A percentile compares a stretch with the other conserved stretches of the same genome.
These are phyloP conservation scores for Rhinichthys klamathensis DNA, from an alignment of 2,113 vertebrate species.

Conservation along the genomic window DNA sequence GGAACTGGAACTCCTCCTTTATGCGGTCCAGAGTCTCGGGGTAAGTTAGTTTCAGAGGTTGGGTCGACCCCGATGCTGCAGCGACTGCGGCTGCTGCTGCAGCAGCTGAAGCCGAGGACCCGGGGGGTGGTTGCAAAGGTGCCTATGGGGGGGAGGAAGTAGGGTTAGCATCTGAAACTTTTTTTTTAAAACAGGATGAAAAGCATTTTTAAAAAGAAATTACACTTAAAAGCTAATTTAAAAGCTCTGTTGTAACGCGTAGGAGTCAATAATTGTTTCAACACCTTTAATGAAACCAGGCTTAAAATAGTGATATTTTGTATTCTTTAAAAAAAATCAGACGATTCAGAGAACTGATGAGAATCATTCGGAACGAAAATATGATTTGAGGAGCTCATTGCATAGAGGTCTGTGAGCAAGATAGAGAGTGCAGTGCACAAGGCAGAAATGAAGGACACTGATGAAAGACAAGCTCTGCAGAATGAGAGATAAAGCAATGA, in stretches of 20 bases:
- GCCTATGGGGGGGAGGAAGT: slow-evolving; percentile 59
- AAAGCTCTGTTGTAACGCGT: not conserved
- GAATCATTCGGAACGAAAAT: not conserved
- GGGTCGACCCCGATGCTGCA: slow-evolving; percentile 79
- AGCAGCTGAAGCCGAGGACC: slow-evolving; percentile 77
- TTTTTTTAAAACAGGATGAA: not conserved
- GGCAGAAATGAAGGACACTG: slow-evolving; percentile 42
- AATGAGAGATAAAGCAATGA: slow-evolving; percentile 36
- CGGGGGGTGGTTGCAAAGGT: slow-evolving; percentile 78
- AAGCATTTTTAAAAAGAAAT: not conserved
- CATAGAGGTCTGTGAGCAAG: not conserved
- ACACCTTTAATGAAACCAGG: not conserved
- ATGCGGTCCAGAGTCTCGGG: slow-evolving; percentile 91
- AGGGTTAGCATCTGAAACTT: not conserved
- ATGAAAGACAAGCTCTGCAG: slow-evolving; percentile 55
- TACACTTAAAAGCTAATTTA: not conserved
- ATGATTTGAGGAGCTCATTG: slow-evolving; percentile 13
- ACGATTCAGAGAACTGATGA: not conserved
- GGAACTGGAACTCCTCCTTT: slow-evolving; percentile 93
- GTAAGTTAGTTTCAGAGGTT: slow-evolving; percentile 90
- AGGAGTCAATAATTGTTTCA: not conserved
- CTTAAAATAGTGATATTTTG: not conserved
- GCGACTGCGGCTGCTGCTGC: slow-evolving; percentile 76
- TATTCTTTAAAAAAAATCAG: not conserved
- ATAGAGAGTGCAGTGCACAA: slow-evolving; percentile 8